These are phyloP conservation scores for Gnathonemus longibarbis DNA, from an alignment of 2,113 vertebrate species.

Conservation along the genomic window DNA sequence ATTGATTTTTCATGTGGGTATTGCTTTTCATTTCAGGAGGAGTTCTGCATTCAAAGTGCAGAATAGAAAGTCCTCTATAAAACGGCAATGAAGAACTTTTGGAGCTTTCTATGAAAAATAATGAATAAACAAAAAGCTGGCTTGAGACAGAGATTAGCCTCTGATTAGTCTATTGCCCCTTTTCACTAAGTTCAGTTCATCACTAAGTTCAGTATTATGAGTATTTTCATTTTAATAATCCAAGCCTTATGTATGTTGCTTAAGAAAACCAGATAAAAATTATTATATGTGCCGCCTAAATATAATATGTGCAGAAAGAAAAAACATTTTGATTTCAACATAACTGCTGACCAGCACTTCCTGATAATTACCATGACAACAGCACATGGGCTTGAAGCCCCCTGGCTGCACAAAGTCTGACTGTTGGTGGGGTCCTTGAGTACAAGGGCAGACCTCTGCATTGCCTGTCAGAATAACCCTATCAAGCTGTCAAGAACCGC, in stretches of 20 bases:
- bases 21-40: slow-evolving; percentile 71
- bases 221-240: not conserved
- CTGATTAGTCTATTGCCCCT: not conserved
- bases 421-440: not conserved
- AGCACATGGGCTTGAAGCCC: not conserved
- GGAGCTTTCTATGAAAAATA: slow-evolving; percentile 40
- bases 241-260: not conserved
- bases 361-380: not conserved
- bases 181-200: not conserved
- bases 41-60: slow-evolving; percentile 42
- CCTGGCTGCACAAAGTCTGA: not conserved
- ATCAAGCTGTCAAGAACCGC: not conserved
- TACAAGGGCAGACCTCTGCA: not conserved
- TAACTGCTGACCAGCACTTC: not conserved
- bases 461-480: slow-evolving; percentile 18
- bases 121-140: slow-evolving; percentile 48
- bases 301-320: not conserved
- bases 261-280: not conserved
- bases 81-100: slow-evolving; percentile 37
- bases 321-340: not conserved
- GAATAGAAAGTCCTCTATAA: slow-evolving; percentile 37
- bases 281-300: not conserved
- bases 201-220: not conserved
- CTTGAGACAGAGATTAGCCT: slow-evolving; percentile 29
- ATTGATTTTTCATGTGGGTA: slow-evolving; percentile 68